Base-by-base conservation (phyloP, 2,888 invertebrate genomes). In the Oscheius onirici region DNA sequence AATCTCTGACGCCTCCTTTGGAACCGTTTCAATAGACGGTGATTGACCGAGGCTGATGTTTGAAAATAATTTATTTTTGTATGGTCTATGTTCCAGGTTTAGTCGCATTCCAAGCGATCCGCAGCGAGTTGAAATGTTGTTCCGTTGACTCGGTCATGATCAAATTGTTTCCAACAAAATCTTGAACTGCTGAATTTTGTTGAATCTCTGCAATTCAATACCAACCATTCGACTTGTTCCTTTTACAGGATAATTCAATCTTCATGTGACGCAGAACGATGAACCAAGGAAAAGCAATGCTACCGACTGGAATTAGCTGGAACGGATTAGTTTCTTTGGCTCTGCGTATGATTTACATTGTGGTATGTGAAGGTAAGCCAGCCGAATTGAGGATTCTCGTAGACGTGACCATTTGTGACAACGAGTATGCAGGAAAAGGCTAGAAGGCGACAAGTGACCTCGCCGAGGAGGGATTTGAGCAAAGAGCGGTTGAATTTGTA, bases 201-300 rank as follows among this genome's bases (percentile, higher is more conserved):
- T 10, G 13, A 40, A 6, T 58, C 41, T 2, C 17, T 40, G 1
- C 3, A 17, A 10, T 13, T 34, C 28, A 3, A 11, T 13, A 11
- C 13, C 13, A 22, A n/a, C 11, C 22, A 13, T 20, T 41, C 26
- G n/a, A 52, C 52, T 52, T 52, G 52, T 13, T 15, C 22, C 22
- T 52, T 17, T 15, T 58, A 22, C 58, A 41, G 34, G 28, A 41
- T 20, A 58, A 41, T n/a, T 41, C 41, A n/a, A 58, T 41, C 22
- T 58, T 58, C 40, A 58, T n/a, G 17, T 58, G 58, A 40, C 58
- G 58, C n/a, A 58, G 58, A 6, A 58, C 58, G 41, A 58, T 58
- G 41, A 58, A 41, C 58, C 58, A 58, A 15, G 58, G 58, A 41
- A 58, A 58, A 41, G 20, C 22, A 17, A 58, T 58, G 20, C 41